A percentile compares a stretch with the other conserved stretches of the same genome.
These are phyloP conservation scores for Ceyx erithaca DNA, from an alignment of 2,797 vertebrate genomes.

Conservation along the genomic window DNA sequence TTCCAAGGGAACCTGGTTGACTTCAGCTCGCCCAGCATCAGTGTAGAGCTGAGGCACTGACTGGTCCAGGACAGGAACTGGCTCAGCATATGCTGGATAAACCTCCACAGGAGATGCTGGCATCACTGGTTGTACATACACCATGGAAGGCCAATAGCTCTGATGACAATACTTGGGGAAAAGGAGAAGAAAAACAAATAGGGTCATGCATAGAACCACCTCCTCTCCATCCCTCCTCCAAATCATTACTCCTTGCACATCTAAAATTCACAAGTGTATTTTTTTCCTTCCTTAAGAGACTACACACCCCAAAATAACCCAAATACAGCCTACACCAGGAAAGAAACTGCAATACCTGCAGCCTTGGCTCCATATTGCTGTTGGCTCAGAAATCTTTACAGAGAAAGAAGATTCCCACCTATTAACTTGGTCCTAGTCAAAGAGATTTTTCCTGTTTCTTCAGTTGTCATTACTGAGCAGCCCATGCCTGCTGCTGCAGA, in stretches of 20 bases:
- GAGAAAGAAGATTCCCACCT: not conserved
- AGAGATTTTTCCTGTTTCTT: not conserved
- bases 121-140: constrained; percentile 80
- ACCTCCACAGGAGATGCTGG: constrained; percentile 67
- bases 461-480: not conserved
- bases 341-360: not conserved
- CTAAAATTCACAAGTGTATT: not conserved
- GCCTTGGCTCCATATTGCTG: not conserved
- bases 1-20: constrained; percentile 59
- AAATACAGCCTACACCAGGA: not conserved
- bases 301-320: not conserved
- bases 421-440: rapidly evolving
- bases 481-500: not conserved
- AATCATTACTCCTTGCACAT: not conserved
- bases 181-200: not conserved
- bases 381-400: not conserved
- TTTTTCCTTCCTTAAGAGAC: not conserved
- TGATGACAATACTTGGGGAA: constrained; percentile 88
- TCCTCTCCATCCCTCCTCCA: not conserved
- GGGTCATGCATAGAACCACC: not conserved
- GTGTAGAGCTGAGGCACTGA: constrained; percentile 73
- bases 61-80: constrained; percentile 76
- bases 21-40: constrained; percentile 75
- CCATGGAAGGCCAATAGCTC: constrained; percentile 86
- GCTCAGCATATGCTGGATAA: constrained; percentile 79